Evolutionary conservation across 1,140 invertebrate genomes (phyloP).

Genomic region (Apis dorsata): DNA sequence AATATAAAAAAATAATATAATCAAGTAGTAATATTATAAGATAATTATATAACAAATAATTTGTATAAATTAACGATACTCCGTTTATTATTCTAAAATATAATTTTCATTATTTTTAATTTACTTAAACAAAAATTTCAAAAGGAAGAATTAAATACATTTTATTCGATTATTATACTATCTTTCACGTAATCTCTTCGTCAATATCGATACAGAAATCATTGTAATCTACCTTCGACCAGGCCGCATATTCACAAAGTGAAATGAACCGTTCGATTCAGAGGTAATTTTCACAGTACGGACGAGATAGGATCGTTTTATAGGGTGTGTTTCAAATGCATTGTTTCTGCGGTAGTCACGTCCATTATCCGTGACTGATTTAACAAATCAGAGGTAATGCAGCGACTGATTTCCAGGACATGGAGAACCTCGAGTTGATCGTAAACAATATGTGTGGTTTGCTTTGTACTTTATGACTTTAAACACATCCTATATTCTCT

Average conservation of each 20-base stretch:
- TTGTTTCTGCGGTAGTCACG: constrained; percentile 37
- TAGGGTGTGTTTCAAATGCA: neutral
- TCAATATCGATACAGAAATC: neutral
- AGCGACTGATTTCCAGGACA: constrained; percentile 5
- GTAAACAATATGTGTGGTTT: constrained; percentile 43
- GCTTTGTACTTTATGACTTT: constrained; percentile 24
- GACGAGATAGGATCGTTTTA: neutral
- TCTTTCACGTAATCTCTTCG: too few relatives aligned
- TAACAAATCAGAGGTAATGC: constrained; percentile 20
- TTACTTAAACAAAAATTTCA: neutral
- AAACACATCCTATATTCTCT: neutral
- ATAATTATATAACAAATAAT: too few relatives aligned
- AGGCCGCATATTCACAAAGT: neutral
- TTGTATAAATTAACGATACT: too few relatives aligned
- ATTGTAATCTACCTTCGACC: neutral
- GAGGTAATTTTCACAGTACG: neutral
- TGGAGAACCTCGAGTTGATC: constrained; percentile 23
- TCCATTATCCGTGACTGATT: constrained; percentile 28
- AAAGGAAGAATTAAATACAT: too few relatives aligned
- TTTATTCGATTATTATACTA: too few relatives aligned
- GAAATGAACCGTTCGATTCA: neutral
- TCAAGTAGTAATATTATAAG: too few relatives aligned
- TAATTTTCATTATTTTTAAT: neutral
- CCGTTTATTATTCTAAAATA: too few relatives aligned
- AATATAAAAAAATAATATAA: too few relatives aligned